Base-by-base conservation (phyloP, 1,140 invertebrate genomes). In the Habropoda laboriosa region DNA sequence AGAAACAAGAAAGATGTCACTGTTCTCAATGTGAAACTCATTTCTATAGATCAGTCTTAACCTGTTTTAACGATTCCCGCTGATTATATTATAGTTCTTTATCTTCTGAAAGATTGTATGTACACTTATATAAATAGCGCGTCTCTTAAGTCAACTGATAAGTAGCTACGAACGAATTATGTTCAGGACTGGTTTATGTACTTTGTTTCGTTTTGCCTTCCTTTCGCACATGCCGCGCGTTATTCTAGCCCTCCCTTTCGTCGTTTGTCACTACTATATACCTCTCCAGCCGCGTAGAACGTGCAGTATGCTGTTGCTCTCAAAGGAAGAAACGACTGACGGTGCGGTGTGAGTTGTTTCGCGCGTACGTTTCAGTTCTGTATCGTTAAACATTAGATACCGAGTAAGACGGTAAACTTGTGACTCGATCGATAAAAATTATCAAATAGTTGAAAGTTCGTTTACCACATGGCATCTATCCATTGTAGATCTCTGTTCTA, bases 221-320 rank as follows among this genome's bases (percentile, higher is more conserved):
- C 42, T 18, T 71, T 58, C n/a, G 27, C 42, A 71, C 42, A 70
- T 30, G 53, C 42, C 32, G 42, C 66, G 42, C 55, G 21, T 61
- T 51, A 24, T 55, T 71, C 24, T 49, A 71, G 45, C 67, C 67
- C 75, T 71, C 67, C 71, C 75, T 13, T 66, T 77, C 67, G 53
- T 32, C 21, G 55, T 30, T 24, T 58, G 30, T 71, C 53, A 24
- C 73, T 57, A 18, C 32, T 38, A 60, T 51, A 68, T 68, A 38
- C 64, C 24, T 49, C 21, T 60, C 61, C 32, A 61, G 32, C 21
- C 75, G 64, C 42, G 67, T 42, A 40, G 67, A 78, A 78, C 75
- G 24, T 49, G 32, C 67, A 78, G 75, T 78, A 30, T 24, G 75
- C 75, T 61, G 66, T 78, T 71, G 66, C 67, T 78, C 67, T 49